Conservation (phyloP, 2,888 invertebrate species). For the Hylaea fasciaria region DNA sequence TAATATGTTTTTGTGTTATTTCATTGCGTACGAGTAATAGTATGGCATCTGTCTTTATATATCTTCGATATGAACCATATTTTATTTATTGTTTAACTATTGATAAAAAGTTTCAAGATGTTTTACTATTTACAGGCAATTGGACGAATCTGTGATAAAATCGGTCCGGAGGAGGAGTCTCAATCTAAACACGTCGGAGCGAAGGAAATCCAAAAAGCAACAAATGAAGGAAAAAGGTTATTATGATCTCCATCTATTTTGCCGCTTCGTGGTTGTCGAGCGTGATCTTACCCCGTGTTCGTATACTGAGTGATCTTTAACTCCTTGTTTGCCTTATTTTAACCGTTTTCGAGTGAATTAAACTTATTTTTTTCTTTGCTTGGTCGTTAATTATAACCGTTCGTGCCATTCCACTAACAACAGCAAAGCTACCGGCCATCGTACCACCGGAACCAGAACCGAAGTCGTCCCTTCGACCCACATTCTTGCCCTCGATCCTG, state of each 20-base stretch:
- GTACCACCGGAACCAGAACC: conserved; percentile 61
- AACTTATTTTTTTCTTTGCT: conserved; percentile 8
- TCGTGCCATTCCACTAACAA: conserved; percentile 66
- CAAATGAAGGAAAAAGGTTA: conserved; percentile 90
- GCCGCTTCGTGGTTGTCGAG: too few relatives aligned
- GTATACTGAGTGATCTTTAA: not conserved
- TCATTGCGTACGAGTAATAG: too few relatives aligned
- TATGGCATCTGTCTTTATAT: too few relatives aligned
- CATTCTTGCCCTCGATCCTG: conserved; percentile 61
- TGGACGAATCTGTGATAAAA: conserved; percentile 89
- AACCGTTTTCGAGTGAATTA: not conserved
- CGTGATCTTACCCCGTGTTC: too few relatives aligned
- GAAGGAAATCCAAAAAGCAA: conserved; percentile 88
- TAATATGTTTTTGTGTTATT: too few relatives aligned
- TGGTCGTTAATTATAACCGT: conserved; percentile 38
- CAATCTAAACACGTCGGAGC: conserved; percentile 84
- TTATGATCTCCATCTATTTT: not conserved
- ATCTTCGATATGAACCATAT: too few relatives aligned
- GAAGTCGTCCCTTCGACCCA: conserved; percentile 46
- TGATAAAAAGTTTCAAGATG: too few relatives aligned
- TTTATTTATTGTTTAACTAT: too few relatives aligned
- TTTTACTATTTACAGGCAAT: conserved; percentile 73
- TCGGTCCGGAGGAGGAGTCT: conserved; percentile 86
- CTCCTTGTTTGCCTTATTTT: not conserved
- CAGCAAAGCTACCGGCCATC: conserved; percentile 61